Evolutionary conservation across 2,797 vertebrate species (phyloP).

Genomic region (Lagodon rhomboides): DNA sequence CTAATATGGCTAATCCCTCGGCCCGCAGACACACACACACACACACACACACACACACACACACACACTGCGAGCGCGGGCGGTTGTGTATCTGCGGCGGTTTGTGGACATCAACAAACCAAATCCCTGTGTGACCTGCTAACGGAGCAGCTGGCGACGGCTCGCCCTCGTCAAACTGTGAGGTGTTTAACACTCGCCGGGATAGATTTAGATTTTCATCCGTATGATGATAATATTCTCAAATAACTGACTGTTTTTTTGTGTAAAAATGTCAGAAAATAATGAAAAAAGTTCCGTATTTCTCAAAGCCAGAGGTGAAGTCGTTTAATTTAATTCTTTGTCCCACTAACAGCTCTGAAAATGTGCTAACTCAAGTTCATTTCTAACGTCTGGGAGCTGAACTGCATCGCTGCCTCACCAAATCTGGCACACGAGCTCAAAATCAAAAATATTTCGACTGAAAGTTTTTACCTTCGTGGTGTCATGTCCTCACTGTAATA

Average conservation of each 20-base stretch:
- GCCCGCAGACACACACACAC: conserved; percentile 33
- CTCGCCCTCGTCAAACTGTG: not conserved
- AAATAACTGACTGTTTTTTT: too few relatives aligned
- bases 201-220: too few relatives aligned
- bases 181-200: not conserved
- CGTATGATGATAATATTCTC: too few relatives aligned
- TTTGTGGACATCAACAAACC: conserved; percentile 50
- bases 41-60: conserved; percentile 34
- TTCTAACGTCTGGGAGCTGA: too few relatives aligned
- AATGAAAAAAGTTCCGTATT: too few relatives aligned
- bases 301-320: too few relatives aligned
- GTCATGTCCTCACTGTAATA: not conserved
- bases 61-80: conserved; percentile 17
- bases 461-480: not conserved
- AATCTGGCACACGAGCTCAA: not conserved
- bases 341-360: too few relatives aligned
- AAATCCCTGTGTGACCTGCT: conserved; percentile 64
- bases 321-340: too few relatives aligned
- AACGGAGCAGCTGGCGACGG: conserved; percentile 48
- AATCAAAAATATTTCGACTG: not conserved
- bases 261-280: too few relatives aligned
- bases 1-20: conserved; percentile 66
- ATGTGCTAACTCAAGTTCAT: too few relatives aligned
- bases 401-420: too few relatives aligned
- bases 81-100: conserved; percentile 43